Evolutionary conservation across 2,797 vertebrate species (phyloP), one percentile per base, ranked within the genome.

Genomic region (Melopsittacus undulatus): DNA sequence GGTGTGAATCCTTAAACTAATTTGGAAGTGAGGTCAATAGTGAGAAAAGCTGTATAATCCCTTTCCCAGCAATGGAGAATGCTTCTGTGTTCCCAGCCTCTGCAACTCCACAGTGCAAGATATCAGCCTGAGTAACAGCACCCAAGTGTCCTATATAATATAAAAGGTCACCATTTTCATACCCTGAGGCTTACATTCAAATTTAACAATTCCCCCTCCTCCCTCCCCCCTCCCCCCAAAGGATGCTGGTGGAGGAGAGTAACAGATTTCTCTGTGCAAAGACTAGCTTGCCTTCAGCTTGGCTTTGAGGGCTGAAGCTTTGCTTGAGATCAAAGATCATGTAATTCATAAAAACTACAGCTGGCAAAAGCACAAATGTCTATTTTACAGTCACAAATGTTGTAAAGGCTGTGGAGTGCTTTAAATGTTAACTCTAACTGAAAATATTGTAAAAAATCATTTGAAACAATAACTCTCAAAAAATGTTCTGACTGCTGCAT

Each of bases 141-240:
- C 48, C 72, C 92, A 89, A 83, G 59, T 75, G 48, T 75, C 52
- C 86, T 70, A 18, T 69, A 59, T 63, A 72, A 76, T 54, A 89
- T 59, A 82, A 92, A 87, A 91, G 81, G 73, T 95, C 86, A 94
- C 66, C 49, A 78, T 80, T 76, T 90, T 95, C 40, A 79, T 89
- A 29, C 38, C 69, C 72, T 24, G 24, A 86, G 79, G 69, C 48
- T 88, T 74, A 48, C 16, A 40, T 62, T 83, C 38, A 74, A 13
- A 32, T 68, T 32, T 36, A 42, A 21, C 43, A 14, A 42, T 49
- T 59, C 22, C 22, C n/a, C 23, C 13, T 34, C 14, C 43, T 23
- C n/a, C n/a, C n/a, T 10, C n/a, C n/a, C 42, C 42, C 19, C 26
- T 16, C 2, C 29, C 23, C 34, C 52, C 20, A 23, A 92, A 56